phyloP scores from a whole-genome alignment of 2,113 vertebrate genomes.

The Zosterops borbonicus region DNA sequence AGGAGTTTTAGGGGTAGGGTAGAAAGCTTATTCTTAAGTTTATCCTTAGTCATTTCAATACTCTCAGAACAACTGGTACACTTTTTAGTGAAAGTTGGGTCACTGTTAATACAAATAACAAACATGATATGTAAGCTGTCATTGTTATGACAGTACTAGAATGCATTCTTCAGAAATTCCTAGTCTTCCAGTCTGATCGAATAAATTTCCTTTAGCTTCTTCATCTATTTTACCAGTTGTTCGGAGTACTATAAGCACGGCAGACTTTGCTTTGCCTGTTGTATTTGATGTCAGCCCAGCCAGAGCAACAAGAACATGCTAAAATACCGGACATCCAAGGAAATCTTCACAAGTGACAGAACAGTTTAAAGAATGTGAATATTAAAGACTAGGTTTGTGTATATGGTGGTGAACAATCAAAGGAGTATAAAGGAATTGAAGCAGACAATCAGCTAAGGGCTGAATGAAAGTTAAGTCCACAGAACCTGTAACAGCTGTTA shows the following conservation, averaged over 20 bases:
- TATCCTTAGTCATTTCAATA: not conserved
- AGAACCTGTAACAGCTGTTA: not conserved
- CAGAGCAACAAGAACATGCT: not conserved
- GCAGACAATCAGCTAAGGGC: not conserved
- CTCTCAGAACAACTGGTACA: not conserved
- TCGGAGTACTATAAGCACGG: not conserved
- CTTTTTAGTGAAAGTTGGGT: not conserved
- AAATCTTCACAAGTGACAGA: not conserved
- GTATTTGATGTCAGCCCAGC: not conserved
- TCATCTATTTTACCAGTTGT: not conserved
- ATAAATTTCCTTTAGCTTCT: not conserved
- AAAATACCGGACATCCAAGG: not conserved
- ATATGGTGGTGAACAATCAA: not conserved
- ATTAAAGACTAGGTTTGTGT: not conserved
- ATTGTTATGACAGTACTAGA: not conserved
- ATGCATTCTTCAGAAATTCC: not conserved
- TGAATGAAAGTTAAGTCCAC: not conserved
- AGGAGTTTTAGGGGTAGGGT: not conserved
- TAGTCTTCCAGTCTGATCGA: not conserved
- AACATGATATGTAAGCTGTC: not conserved
- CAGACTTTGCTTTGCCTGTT: not conserved
- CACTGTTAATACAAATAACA: not conserved
- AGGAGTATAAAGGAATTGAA: not conserved
- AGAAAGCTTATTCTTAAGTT: not conserved
- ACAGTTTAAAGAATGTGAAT: not conserved